Evolutionary conservation across 2,888 invertebrate species (phyloP).

Genomic region (Actias luna): DNA sequence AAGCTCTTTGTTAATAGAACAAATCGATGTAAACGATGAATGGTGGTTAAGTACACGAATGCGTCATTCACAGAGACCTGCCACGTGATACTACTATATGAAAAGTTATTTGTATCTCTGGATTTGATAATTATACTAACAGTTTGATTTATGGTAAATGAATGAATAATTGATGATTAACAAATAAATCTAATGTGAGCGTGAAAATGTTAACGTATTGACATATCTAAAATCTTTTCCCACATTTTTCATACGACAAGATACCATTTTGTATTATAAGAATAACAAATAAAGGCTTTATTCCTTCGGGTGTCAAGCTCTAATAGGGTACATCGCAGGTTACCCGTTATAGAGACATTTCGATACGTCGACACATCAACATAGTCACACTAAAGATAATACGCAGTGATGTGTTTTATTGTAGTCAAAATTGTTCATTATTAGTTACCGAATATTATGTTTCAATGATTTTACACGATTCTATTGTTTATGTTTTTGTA

Average conservation of each 20-base stretch:
- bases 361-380: background rate
- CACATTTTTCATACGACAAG: background rate
- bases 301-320: background rate
- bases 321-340: background rate
- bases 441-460: background rate
- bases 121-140: background rate
- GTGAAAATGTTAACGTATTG: background rate
- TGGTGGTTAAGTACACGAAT: constrained; percentile 33
- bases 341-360: background rate
- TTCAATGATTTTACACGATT: too few species aligned
- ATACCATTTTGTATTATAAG: background rate
- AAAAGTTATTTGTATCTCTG: background rate
- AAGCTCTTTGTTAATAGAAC: constrained; percentile 74
- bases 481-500: too few species aligned
- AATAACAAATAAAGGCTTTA: background rate
- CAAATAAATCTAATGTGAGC: background rate
- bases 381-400: background rate
- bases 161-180: background rate
- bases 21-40: constrained; percentile 49
- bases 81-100: background rate
- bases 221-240: background rate
- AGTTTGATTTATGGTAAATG: too few species aligned
- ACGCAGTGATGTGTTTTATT: too few species aligned
- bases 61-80: constrained; percentile 26
- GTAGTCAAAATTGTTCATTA: background rate